These are phyloP conservation scores for Sminthopsis crassicaudata DNA, from an alignment of 2,113 vertebrate species.

Conservation along the genomic window DNA sequence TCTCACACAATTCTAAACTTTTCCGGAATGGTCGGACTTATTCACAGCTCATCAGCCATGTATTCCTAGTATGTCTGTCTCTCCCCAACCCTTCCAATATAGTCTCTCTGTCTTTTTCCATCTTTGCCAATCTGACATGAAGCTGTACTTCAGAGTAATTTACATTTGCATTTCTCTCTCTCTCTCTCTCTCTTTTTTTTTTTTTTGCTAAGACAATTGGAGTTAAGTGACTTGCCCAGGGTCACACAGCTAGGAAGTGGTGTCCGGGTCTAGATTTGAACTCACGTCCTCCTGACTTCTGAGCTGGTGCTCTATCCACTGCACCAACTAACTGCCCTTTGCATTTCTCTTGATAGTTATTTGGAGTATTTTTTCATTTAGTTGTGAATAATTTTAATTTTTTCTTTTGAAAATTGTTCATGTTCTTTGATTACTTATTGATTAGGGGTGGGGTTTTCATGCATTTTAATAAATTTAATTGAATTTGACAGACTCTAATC, in stretches of 20 bases:
- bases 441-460: background rate
- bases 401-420: background rate
- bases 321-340: too few relatives aligned
- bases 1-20: background rate
- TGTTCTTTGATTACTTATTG: background rate
- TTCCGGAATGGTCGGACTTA: background rate
- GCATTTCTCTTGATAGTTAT: background rate
- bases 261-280: too few relatives aligned
- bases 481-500: background rate
- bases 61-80: background rate
- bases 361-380: background rate
- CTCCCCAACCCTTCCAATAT: background rate
- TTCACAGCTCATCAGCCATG: background rate
- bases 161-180: background rate
- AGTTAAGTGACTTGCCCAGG: too few relatives aligned
- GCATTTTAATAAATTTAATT: background rate
- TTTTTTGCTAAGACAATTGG: too few relatives aligned
- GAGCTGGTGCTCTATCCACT: too few relatives aligned
- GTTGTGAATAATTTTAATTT: background rate
- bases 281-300: too few relatives aligned
- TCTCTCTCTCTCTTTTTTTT: too few relatives aligned
- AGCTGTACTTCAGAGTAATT: background rate
- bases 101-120: background rate
- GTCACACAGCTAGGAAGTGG: too few relatives aligned
- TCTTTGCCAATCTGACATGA: background rate